A percentile compares a stretch with the other conserved stretches of the same genome.
phyloP scores from a whole-genome alignment of 1,140 invertebrate genomes.

The Cydia strobilella region DNA sequence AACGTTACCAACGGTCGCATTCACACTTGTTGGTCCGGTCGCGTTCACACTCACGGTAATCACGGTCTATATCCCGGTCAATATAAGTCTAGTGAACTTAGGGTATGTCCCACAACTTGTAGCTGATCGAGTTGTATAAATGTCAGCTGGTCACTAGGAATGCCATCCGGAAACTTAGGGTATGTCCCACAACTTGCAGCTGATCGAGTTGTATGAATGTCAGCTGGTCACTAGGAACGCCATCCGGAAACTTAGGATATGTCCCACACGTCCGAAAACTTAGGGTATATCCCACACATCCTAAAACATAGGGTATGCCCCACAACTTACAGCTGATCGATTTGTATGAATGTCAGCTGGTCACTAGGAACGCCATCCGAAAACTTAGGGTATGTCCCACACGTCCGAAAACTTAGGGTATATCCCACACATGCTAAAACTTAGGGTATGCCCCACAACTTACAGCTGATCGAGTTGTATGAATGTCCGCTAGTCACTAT shows the following conservation, averaged over 20 bases:
- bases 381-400: slow-evolving; percentile 90
- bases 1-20: no score
- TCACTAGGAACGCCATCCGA: slow-evolving; percentile 97
- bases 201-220: slow-evolving; percentile 99
- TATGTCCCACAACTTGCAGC: slow-evolving; percentile 46
- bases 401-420: slow-evolving; percentile 95
- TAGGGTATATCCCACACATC: slow-evolving; percentile 83
- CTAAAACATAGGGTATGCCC: slow-evolving; percentile 33
- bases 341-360: slow-evolving; percentile 99
- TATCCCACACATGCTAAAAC: slow-evolving; percentile 38
- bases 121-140: slow-evolving; percentile 98
- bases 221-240: slow-evolving; percentile 98
- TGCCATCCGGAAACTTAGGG: slow-evolving; percentile 74
- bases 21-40: no score
- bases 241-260: slow-evolving; percentile 96
- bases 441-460: no score
- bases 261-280: slow-evolving; percentile 90
- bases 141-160: slow-evolving; percentile 98
- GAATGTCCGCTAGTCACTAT: slow-evolving; percentile 99
- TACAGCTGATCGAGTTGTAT: slow-evolving; percentile 98
- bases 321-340: slow-evolving; percentile 98
- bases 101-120: no score
- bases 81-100: no score
- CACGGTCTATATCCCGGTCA: no score
- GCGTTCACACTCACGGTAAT: no score